These are phyloP conservation scores for Leptopterna dolabrata DNA, from an alignment of 2,888 invertebrate genomes.

Conservation along the genomic window DNA sequence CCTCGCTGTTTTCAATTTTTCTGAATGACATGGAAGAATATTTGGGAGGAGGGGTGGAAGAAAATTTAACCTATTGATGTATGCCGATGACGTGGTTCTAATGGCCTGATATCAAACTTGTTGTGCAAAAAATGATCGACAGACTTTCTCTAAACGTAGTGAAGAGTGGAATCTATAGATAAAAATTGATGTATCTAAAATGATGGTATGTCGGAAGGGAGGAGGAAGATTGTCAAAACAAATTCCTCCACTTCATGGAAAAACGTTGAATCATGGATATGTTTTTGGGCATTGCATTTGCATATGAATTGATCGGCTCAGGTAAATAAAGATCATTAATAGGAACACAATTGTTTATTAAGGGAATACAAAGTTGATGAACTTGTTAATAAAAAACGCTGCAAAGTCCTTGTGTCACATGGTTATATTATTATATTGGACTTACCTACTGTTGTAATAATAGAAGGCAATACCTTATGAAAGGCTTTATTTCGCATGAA, in stretches of 20 bases:
- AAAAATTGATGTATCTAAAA: background rate
- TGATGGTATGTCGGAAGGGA: background rate
- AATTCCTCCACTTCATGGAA: too few relatives aligned
- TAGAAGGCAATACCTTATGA: too few relatives aligned
- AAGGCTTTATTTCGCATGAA: too few relatives aligned
- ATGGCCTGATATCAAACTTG: background rate
- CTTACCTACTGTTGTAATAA: too few relatives aligned
- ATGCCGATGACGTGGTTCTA: background rate
- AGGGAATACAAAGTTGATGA: background rate
- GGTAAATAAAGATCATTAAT: too few relatives aligned
- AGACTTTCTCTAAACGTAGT: background rate
- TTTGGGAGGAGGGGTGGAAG: background rate
- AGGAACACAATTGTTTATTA: background rate
- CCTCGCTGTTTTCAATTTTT: background rate
- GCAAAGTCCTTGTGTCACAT: too few relatives aligned
- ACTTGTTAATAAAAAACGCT: too few relatives aligned
- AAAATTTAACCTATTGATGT: background rate
- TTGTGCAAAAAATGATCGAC: background rate
- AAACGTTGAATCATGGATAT: too few relatives aligned
- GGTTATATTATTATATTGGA: background rate
- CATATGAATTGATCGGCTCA: too few relatives aligned
- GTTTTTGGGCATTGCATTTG: too few relatives aligned
- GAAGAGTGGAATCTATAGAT: background rate
- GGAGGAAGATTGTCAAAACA: background rate
- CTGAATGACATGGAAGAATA: background rate